phyloP scores from a whole-genome alignment of 2,888 invertebrate genomes.

The Callimorpha dominula region DNA sequence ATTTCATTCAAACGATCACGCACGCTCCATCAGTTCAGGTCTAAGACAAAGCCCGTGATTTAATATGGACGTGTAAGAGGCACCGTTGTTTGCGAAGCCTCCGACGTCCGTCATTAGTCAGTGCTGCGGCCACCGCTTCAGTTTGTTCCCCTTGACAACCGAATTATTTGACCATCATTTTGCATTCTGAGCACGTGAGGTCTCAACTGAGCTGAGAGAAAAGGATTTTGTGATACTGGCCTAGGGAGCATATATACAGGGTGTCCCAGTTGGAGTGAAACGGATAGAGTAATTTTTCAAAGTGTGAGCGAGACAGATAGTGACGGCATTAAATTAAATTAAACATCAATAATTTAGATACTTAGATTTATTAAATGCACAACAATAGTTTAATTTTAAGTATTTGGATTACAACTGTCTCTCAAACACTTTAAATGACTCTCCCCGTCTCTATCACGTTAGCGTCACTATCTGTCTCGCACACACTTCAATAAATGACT shows the following conservation, averaged over 20 bases:
- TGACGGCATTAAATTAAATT: too few relatives aligned
- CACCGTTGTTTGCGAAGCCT: conserved; percentile 49
- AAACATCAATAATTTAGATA: too few relatives aligned
- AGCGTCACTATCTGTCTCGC: too few relatives aligned
- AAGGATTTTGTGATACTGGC: conserved; percentile 7
- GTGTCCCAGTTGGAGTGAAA: too few relatives aligned
- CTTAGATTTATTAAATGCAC: too few relatives aligned
- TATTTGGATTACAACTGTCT: too few relatives aligned
- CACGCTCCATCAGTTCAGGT: conserved; percentile 40
- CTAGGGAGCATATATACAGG: background rate
- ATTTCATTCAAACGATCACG: conserved; percentile 50
- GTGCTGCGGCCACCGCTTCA: conserved; percentile 55
- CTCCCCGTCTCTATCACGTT: too few relatives aligned
- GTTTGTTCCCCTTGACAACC: conserved; percentile 71
- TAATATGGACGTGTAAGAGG: conserved; percentile 64
- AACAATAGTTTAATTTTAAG: too few relatives aligned
- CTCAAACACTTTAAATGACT: too few relatives aligned
- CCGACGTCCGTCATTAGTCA: conserved; percentile 67
- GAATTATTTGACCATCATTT: conserved; percentile 73
- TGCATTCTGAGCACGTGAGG: conserved; percentile 59
- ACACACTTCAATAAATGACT: too few relatives aligned
- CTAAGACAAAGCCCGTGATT: conserved; percentile 66
- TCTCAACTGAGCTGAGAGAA: conserved; percentile 24
- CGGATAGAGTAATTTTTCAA: too few relatives aligned
- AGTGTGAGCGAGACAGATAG: too few relatives aligned